A percentile compares a stretch with the other conserved stretches of the same genome.
phyloP scores from a whole-genome alignment of 2,888 invertebrate species.

The Eucriotettix oculatus region DNA sequence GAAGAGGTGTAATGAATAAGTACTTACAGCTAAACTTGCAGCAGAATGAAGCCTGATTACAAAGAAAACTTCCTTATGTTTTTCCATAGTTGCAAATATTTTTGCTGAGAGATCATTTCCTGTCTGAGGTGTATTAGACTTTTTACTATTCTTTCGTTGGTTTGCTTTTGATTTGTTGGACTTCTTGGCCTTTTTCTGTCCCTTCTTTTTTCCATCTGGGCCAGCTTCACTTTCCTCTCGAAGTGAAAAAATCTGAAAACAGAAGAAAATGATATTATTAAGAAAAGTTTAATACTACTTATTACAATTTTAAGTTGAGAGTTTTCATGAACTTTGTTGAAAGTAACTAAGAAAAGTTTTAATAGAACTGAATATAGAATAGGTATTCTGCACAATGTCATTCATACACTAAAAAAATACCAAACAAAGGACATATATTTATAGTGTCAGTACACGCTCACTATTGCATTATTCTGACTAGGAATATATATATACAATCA shows the following conservation, averaged over 20 bases:
- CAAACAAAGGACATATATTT: too few species aligned
- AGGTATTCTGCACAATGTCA: too few species aligned
- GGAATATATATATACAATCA: too few species aligned
- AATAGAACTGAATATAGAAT: too few species aligned
- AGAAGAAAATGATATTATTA: conserved; percentile 7
- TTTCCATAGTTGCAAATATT: conserved; percentile 98
- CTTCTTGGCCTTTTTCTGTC: conserved; percentile 93
- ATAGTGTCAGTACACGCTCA: too few species aligned
- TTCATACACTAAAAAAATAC: too few species aligned
- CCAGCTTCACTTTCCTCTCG: conserved; percentile 74
- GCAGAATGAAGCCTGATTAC: conserved; percentile 95
- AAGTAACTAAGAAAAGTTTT: too few species aligned
- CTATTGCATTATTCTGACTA: too few species aligned
- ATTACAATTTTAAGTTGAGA: too few species aligned
- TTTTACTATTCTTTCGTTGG: conserved; percentile 91
- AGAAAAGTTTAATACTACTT: too few species aligned
- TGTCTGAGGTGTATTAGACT: conserved; percentile 85
- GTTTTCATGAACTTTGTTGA: too few species aligned
- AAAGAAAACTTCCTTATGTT: conserved; percentile 99
- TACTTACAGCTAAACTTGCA: conserved; percentile 67
- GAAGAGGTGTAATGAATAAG: background rate
- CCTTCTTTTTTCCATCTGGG: conserved; percentile 88
- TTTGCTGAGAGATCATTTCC: conserved; percentile 93
- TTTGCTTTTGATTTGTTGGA: conserved; percentile 94
- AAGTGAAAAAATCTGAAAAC: conserved; percentile 57